These are phyloP conservation scores for Sporophila hypoxantha DNA, from an alignment of 2,113 vertebrate genomes.

Conservation along the genomic window DNA sequence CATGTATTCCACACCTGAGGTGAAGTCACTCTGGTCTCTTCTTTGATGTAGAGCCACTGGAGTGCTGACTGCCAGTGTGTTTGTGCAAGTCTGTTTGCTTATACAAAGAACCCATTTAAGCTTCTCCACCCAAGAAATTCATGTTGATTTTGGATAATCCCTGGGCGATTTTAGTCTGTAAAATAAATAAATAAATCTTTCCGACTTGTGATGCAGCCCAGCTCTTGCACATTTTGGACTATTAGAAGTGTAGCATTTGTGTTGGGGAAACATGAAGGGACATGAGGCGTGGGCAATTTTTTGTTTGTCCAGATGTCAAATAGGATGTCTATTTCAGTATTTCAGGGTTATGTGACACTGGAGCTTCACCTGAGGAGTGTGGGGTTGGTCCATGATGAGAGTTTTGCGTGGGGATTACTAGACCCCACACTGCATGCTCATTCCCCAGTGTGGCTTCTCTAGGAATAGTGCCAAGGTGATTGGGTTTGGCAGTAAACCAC, in stretches of 20 bases:
- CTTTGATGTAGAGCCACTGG: conserved; percentile 36
- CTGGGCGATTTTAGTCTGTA: background rate
- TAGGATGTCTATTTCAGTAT: background rate
- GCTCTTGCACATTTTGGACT: conserved; percentile 5
- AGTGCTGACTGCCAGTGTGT: conserved; percentile 21
- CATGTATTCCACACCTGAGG: conserved; percentile 37
- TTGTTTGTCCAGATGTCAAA: background rate
- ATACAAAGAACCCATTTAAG: conserved; percentile 33
- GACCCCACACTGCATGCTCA: background rate
- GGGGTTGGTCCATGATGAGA: background rate
- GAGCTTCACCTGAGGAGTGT: background rate
- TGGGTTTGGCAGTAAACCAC: background rate
- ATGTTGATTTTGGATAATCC: conserved; percentile 54
- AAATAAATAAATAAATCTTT: conserved; percentile 52
- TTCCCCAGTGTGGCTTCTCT: background rate
- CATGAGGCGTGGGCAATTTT: background rate
- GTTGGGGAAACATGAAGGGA: background rate
- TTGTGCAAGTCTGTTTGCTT: conserved; percentile 53
- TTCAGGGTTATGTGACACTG: rapidly evolving
- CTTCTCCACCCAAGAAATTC: conserved; percentile 59
- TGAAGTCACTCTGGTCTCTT: conserved; percentile 16
- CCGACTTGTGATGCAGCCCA: background rate
- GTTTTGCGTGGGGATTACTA: background rate
- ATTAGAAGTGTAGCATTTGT: background rate
- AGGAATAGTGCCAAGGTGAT: background rate